Evolutionary conservation across 2,888 invertebrate genomes (phyloP).

Genomic region (Aelia acuminata): DNA sequence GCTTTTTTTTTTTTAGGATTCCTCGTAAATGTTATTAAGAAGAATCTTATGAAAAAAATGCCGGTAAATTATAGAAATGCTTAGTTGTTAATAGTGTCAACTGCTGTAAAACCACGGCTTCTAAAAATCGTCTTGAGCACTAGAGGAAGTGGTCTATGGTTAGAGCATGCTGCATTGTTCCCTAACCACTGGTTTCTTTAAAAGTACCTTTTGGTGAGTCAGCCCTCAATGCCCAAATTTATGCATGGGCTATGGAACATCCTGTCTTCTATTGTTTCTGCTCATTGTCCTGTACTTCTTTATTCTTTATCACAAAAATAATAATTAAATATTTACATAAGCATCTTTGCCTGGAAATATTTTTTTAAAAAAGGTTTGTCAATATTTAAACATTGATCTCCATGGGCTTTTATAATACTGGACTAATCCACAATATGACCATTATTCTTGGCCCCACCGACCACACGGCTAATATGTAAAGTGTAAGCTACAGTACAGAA

Average conservation of each 20-base stretch:
- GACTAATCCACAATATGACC: too few species aligned
- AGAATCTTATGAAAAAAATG: too few species aligned
- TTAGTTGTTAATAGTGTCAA: not conserved
- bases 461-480: too few species aligned
- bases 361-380: too few species aligned
- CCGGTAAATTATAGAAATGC: not conserved
- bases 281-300: not conserved
- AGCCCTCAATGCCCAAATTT: not conserved
- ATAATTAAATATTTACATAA: too few species aligned
- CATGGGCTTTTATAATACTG: too few species aligned
- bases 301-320: not conserved
- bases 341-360: too few species aligned
- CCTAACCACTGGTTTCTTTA: not conserved
- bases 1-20: too few species aligned
- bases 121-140: not conserved
- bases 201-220: slow-evolving; percentile 2
- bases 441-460: too few species aligned
- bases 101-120: not conserved
- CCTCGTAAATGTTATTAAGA: too few species aligned
- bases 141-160: slow-evolving; percentile 1
- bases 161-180: not conserved
- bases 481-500: too few species aligned
- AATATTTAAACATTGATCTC: too few species aligned
- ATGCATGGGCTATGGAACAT: not conserved
- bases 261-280: not conserved